Percentiles rank a stretch among this genome's conserved stretches.
Conservation (phyloP, 1,140 invertebrate species). For the Laupala kohalensis region DNA sequence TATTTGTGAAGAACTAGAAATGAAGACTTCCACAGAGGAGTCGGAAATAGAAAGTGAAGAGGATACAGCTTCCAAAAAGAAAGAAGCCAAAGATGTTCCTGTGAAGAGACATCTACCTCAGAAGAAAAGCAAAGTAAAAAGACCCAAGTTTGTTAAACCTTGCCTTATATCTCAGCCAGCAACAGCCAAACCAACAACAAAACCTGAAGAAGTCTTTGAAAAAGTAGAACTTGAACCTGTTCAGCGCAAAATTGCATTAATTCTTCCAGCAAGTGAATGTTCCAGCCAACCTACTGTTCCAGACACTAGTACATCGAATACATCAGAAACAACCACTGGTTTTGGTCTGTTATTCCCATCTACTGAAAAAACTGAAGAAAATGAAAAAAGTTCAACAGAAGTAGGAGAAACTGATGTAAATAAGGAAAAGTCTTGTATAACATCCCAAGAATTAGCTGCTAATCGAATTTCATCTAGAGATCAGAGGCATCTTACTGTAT, state of each 20-base stretch:
- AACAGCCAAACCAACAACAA: slow-evolving; percentile 29
- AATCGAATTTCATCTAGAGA: slow-evolving; percentile 60
- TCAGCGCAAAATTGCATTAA: slow-evolving; percentile 44
- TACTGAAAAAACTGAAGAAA: slow-evolving; percentile 22
- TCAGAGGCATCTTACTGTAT: slow-evolving; percentile 63
- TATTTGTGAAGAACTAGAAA: background rate
- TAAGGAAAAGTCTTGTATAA: slow-evolving; percentile 37
- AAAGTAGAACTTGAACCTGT: slow-evolving; percentile 30
- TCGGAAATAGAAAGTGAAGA: slow-evolving; percentile 68
- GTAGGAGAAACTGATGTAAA: slow-evolving; percentile 16
- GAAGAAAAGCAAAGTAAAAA: slow-evolving; percentile 40
- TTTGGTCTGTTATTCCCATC: slow-evolving; percentile 34
- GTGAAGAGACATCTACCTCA: slow-evolving; percentile 41
- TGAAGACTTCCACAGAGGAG: slow-evolving; percentile 40
- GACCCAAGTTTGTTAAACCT: slow-evolving; percentile 45
- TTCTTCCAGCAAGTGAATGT: slow-evolving; percentile 20
- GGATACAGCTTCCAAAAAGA: slow-evolving; percentile 23
- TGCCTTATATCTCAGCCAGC: slow-evolving; percentile 24
- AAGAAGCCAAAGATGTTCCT: slow-evolving; percentile 27
- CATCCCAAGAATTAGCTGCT: slow-evolving; percentile 45
- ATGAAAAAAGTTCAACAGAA: slow-evolving; percentile 23
- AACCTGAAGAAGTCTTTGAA: slow-evolving; percentile 53
- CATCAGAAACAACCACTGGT: slow-evolving; percentile 19
- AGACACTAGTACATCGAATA: slow-evolving; percentile 14
- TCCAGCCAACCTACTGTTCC: slow-evolving; percentile 16